Evolutionary conservation across 2,888 invertebrate species (phyloP), one percentile per base, ranked within the genome.

Genomic region (Campoplex nolae): DNA sequence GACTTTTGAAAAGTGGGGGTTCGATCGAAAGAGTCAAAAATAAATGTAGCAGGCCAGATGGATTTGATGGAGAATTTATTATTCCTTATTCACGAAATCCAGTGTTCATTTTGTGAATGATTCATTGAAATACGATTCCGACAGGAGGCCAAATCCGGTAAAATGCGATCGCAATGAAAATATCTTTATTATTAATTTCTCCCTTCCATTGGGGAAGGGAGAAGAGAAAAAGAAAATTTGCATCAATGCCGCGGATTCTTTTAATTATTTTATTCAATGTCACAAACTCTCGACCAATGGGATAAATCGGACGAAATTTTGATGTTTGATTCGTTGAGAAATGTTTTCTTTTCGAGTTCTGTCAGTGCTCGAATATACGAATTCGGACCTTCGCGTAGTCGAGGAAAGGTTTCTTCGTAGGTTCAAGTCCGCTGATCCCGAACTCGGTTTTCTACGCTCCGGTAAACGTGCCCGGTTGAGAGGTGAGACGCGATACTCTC

Each of bases 341-440:
- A 38, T 8, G 38, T 18, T n/a, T 11, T 68, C 28, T 13, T 56
- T 48, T 16, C 18, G n/a, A 58, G 58, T 23, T 45, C n/a, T 32
- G 2, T 32, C 35, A 8, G 13, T 23, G 28, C 42, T 3, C 1
- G 65, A 65, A 73, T 71, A 74, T 51, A 45, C 23, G 23, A 23
- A 81, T 62, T 38, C 65, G 65, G 7, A 16, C 42, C 35, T 62
- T 77, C 38, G 42, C 73, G 23, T 23, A 73, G 28, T 54, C 35
- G 62, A 32, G 77, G 58, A 67, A 79, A 75, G 56, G 65, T 62
- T 75, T 35, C 54, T 42, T 82, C 23, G 78, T 83, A 75, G 78
- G 71, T 81, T 86, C 83, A 68, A 76, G 83, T 80, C 83, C 73
- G 86, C 83, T 77, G 83, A 86, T 83, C 73, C 73, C 73, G 67